These are phyloP conservation scores for Acronicta aceris DNA, from an alignment of 2,888 invertebrate genomes.

Conservation along the genomic window DNA sequence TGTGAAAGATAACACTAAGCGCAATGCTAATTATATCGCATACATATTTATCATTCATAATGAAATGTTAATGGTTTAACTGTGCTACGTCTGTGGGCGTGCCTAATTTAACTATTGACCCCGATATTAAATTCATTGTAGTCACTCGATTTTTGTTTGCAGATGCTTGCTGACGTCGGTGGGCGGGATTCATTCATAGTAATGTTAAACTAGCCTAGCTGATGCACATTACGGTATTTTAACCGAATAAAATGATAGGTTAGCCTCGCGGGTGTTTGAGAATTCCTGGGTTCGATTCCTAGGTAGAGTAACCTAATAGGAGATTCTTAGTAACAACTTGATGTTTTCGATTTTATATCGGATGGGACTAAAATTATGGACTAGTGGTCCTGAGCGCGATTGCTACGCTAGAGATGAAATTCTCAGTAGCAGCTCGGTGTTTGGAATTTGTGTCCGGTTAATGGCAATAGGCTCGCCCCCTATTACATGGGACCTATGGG, in stretches of 20 bases:
- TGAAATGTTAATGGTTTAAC: slow-evolving; percentile 62
- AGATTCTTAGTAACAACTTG: too few species aligned
- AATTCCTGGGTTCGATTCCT: too few species aligned
- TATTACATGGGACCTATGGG: too few species aligned
- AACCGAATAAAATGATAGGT: neutral
- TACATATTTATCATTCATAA: slow-evolving; percentile 56
- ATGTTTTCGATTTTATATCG: too few species aligned
- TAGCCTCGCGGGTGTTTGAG: too few species aligned
- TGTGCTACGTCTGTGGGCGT: slow-evolving; percentile 62
- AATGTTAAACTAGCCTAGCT: slow-evolving; percentile 17
- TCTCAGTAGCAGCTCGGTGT: too few species aligned
- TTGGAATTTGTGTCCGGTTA: too few species aligned
- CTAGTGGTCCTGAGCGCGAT: too few species aligned
- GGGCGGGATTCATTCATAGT: slow-evolving; percentile 27
- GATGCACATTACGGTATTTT: slow-evolving; percentile 3
- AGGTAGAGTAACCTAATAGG: too few species aligned
- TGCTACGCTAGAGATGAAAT: too few species aligned
- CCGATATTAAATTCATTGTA: slow-evolving; percentile 65
- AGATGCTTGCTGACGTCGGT: slow-evolving; percentile 26
- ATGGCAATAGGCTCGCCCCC: too few species aligned
- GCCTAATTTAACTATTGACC: slow-evolving; percentile 77
- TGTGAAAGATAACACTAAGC: slow-evolving; percentile 42
- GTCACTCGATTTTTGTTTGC: slow-evolving; percentile 38
- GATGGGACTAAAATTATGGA: too few species aligned
- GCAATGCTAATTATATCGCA: slow-evolving; percentile 46